A percentile compares a stretch with the other conserved stretches of the same genome.
These are phyloP conservation scores for Ooceraea biroi DNA, from an alignment of 1,140 invertebrate genomes.

Conservation along the genomic window DNA sequence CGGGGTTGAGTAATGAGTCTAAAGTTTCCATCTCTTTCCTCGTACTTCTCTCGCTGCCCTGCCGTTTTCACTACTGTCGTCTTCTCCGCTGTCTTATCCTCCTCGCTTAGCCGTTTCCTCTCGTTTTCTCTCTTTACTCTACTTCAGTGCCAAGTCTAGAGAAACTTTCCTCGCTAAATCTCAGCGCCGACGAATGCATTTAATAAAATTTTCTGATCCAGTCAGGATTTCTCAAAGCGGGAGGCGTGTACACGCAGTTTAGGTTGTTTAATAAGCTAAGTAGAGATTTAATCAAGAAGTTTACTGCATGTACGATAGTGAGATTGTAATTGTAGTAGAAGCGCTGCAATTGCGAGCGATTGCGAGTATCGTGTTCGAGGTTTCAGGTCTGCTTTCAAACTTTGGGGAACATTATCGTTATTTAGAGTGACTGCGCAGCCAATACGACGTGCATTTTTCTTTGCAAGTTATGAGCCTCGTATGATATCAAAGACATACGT, in stretches of 20 bases:
- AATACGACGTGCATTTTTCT: conserved; percentile 26
- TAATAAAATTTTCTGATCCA: conserved; percentile 66
- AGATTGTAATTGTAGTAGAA: conserved; percentile 20
- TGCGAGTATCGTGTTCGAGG: not conserved
- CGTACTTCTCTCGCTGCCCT: conserved; percentile 22
- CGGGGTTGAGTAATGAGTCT: conserved; percentile 72
- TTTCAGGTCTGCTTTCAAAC: not conserved
- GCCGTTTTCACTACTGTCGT: conserved; percentile 12
- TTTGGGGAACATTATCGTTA: conserved; percentile 30
- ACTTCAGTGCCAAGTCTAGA: conserved; percentile 4
- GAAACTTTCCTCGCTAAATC: conserved; percentile 64
- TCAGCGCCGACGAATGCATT: conserved; percentile 60
- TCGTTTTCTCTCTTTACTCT: conserved; percentile 36
- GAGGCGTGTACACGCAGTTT: not conserved
- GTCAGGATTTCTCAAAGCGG: not conserved
- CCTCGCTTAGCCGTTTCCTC: not conserved
- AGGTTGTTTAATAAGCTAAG: conserved; percentile 33
- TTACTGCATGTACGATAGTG: not conserved
- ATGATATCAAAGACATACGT: conserved; percentile 56
- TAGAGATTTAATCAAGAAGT: conserved; percentile 1
- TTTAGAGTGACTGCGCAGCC: conserved; percentile 8
- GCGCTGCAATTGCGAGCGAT: not conserved
- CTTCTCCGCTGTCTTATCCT: not conserved
- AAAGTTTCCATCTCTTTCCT: conserved; percentile 64
- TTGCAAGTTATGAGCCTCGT: conserved; percentile 50